These are phyloP conservation scores for Choreutis nemorana DNA, from an alignment of 2,888 invertebrate genomes.

Conservation along the genomic window DNA sequence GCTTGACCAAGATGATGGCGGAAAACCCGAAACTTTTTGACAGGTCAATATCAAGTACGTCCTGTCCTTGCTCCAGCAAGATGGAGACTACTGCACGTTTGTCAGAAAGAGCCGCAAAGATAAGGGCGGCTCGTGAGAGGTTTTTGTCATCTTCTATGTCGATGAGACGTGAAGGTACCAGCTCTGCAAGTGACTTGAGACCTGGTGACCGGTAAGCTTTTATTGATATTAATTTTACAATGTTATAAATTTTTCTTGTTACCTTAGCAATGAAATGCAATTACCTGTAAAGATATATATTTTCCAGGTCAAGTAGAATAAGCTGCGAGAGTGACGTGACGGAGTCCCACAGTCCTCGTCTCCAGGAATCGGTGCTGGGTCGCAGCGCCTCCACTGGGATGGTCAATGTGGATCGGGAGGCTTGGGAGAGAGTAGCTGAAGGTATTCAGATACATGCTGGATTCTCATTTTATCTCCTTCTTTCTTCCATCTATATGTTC, in stretches of 20 bases:
- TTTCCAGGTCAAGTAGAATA: slow-evolving; percentile 62
- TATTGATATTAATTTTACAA: neutral
- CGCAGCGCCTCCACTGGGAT: slow-evolving; percentile 83
- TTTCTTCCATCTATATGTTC: no score
- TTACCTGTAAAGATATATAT: neutral
- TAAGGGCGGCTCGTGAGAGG: slow-evolving; percentile 76
- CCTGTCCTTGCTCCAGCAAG: slow-evolving; percentile 18
- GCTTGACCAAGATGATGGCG: slow-evolving; percentile 30
- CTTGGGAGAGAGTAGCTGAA: slow-evolving; percentile 65
- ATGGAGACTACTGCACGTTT: slow-evolving; percentile 30
- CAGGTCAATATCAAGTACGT: slow-evolving; percentile 39
- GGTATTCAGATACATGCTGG: slow-evolving; percentile 21
- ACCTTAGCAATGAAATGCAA: neutral
- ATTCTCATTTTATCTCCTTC: neutral
- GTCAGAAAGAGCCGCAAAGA: slow-evolving; percentile 63
- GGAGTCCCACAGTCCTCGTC: slow-evolving; percentile 28
- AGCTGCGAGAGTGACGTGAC: slow-evolving; percentile 70
- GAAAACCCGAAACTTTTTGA: slow-evolving; percentile 31
- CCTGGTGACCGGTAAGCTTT: slow-evolving; percentile 42
- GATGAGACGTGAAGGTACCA: slow-evolving; percentile 51
- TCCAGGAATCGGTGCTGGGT: slow-evolving; percentile 57
- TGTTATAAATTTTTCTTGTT: slow-evolving; percentile 11
- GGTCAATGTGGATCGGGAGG: slow-evolving; percentile 72
- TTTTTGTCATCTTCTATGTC: slow-evolving; percentile 67
- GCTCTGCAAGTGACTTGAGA: slow-evolving; percentile 49